These are phyloP conservation scores for Trilocha varians DNA, from an alignment of 2,888 invertebrate genomes.

Conservation along the genomic window DNA sequence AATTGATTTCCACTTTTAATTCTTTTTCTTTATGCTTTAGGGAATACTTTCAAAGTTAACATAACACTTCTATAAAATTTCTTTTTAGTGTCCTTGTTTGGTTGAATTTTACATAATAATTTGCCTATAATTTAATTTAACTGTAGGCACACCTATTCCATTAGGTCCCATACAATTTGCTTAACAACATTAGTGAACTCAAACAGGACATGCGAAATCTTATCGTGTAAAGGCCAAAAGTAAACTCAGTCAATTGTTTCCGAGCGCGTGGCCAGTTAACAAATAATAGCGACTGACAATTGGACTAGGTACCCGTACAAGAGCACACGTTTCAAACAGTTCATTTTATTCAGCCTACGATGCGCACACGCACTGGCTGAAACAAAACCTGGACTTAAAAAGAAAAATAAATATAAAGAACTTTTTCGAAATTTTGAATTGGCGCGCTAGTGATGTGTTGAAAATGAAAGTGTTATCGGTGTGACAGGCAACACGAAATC, in stretches of 20 bases:
- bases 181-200: background rate
- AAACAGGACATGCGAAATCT: conserved; percentile 52
- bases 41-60: no score
- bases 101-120: no score
- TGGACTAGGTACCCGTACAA: conserved; percentile 58
- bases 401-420: background rate
- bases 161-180: conserved; percentile 4
- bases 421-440: background rate
- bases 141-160: background rate
- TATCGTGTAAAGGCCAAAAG: conserved; percentile 50
- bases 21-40: no score
- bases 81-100: no score
- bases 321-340: conserved; percentile 48
- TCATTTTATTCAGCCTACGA: conserved; percentile 53
- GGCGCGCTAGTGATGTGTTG: background rate
- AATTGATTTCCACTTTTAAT: no score
- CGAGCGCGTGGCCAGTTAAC: conserved; percentile 68
- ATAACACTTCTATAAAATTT: no score
- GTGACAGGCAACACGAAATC: background rate
- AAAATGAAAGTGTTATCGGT: background rate
- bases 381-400: background rate
- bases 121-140: no score
- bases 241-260: conserved; percentile 65
- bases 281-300: conserved; percentile 67
- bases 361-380: conserved; percentile 35